Base-by-base conservation (phyloP, 2,888 invertebrate genomes). In the Zeuzera pyrina region DNA sequence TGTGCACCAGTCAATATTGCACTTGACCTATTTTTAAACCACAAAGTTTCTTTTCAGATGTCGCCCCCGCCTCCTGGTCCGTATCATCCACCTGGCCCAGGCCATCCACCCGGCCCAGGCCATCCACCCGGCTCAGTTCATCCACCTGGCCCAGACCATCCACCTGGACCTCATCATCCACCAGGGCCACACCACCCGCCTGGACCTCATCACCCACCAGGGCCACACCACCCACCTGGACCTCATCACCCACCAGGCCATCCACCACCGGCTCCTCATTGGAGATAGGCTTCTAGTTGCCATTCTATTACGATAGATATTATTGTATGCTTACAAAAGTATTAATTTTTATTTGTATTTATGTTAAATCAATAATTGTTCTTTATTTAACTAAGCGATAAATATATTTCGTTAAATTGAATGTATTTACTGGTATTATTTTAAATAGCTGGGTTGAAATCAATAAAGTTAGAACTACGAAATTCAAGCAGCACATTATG, bases 41-140 rank as follows among this genome's bases (percentile, higher is more conserved):
- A n/a, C n/a, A n/a, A n/a, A n/a, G n/a, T n/a, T n/a, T n/a, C n/a
- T 21, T 48, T 45, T 13, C 30, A 57, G 61, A 19, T 60, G 57
- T 45, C 52, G 2, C 49, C 54, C 11, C 57, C 55, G 15, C 57
- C 35, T 12, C 25, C 25, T 4, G 30, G 33, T 6, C 36, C 25
- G 12, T 13, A 25, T 25, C 12, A 25, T 25, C 25, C 33, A 15
- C 31, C 21, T n/a, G 33, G 33, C 11, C 33, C 33, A 3, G 29
- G 30, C 10, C n/a, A 3, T 15, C 25, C 25, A 12, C 12, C 8
- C 7, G 12, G 12, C 3, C 25, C 25, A 12, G 12, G 12, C 4
- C 12, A 13, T 12, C 25, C 25, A 25, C 12, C 8, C 7, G 25
- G 12, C 8, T 13, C 25, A 11, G 19, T 6, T 8, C 19, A 19